Percentiles rank a stretch among this genome's conserved stretches.
Conservation (phyloP, 1,140 invertebrate genomes). For the Helicoverpa armigera region DNA sequence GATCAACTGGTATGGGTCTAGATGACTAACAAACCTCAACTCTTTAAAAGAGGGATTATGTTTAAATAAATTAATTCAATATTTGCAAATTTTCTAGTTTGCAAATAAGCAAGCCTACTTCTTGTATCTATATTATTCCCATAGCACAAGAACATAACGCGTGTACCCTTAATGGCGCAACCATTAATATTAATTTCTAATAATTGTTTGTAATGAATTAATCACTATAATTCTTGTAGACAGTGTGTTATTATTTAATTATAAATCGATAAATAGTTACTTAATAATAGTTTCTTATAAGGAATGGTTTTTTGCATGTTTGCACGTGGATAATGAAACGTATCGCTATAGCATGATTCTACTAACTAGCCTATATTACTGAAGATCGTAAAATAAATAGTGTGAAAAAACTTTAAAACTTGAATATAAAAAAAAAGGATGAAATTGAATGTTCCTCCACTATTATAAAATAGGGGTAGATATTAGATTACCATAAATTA, state of each 20-base stretch:
- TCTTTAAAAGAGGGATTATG: no score
- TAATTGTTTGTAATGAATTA: conserved; percentile 41
- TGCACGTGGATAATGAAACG: background rate
- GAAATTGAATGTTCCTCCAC: background rate
- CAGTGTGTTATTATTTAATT: conserved; percentile 41
- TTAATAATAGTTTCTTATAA: background rate
- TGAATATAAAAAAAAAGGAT: background rate
- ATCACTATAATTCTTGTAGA: conserved; percentile 28
- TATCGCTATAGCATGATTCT: background rate
- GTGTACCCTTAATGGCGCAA: background rate
- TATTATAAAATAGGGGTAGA: conserved; percentile 31
- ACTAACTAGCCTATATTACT: background rate
- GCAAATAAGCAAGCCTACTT: no score
- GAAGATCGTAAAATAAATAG: background rate
- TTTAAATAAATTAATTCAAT: no score
- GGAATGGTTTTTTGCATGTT: background rate
- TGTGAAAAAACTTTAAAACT: background rate
- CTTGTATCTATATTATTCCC: no score
- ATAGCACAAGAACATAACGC: background rate
- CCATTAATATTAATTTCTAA: conserved; percentile 9
- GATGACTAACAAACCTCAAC: no score
- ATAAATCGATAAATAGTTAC: background rate
- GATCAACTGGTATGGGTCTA: no score
- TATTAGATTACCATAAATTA: conserved; percentile 62
- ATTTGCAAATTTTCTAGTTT: no score